Base-by-base conservation (phyloP, 2,797 vertebrate species). In the Clarias pachynema region DNA sequence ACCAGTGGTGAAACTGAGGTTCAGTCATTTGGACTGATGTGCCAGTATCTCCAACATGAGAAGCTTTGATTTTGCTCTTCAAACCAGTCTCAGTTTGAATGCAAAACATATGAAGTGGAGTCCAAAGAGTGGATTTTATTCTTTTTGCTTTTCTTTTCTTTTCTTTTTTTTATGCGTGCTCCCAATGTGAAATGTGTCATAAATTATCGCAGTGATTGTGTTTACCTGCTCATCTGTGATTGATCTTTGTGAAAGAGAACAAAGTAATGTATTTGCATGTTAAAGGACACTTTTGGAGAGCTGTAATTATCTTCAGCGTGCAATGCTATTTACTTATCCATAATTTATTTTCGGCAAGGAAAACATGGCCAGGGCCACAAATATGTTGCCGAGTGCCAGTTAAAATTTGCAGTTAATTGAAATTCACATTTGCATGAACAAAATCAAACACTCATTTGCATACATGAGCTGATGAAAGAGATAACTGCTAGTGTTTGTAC, bases 391-490 rank as follows among this genome's bases (percentile, higher is more conserved):
- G 94, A 94, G 92, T 91, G 90, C 91, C 90, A 90, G 92, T 93
- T 93, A 91, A 91, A 89, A 91, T 91, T 89, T 65, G 81, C 88
- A 87, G 91, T 95, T 96, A 95, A 95, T 95, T 96, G 94, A 95
- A 96, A 96, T 94, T 94, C 95, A 93, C 91, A 95, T 95, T 95
- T 95, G 95, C 94, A 95, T 95, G 92, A 95, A 91, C 91, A 93
- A 95, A 95, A 95, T 95, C 95, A 95, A 95, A 95, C 93, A 94
- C 92, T 95, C 92, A 95, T 96, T 95, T 95, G 92, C 95, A 95
- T 95, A 95, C 90, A 92, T 89, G 93, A 94, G 94, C 94, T 95
- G 94, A 94, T 95, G 92, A 93, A 94, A 94, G 93, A 93, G 94
- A 95, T 95, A 95, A 95, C 94, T 92, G 92, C 92, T 88, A 85